Evolutionary conservation across 2,797 vertebrate species (phyloP).

Genomic region (Calcarius lapponicus): DNA sequence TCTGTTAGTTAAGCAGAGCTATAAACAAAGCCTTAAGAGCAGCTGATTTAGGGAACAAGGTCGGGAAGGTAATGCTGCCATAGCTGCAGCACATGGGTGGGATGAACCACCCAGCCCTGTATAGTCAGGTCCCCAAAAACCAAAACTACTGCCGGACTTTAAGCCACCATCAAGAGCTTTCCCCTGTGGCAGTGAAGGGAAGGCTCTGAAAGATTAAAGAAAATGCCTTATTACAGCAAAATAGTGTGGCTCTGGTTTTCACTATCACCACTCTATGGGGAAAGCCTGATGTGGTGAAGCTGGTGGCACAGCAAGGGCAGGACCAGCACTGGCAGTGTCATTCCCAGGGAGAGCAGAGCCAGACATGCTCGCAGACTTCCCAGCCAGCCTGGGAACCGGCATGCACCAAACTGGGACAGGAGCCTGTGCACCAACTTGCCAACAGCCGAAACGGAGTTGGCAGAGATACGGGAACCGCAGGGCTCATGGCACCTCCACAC

Average conservation of each 20-base stretch:
- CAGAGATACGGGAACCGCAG: neutral
- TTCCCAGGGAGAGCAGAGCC: neutral
- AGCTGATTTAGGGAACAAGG: neutral
- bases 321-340: accelerated
- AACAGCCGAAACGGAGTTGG: neutral
- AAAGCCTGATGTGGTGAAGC: accelerated
- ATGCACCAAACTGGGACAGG: neutral
- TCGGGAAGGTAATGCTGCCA: neutral
- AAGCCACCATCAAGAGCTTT: neutral
- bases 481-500: neutral
- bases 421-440: accelerated
- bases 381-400: neutral
- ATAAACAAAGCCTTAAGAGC: neutral
- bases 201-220: neutral
- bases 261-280: accelerated
- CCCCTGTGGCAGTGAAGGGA: too few relatives aligned
- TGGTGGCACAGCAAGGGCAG: neutral
- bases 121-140: neutral
- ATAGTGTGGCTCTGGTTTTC: accelerated
- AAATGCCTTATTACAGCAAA: neutral
- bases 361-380: neutral
- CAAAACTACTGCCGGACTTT: neutral
- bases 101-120: accelerated
- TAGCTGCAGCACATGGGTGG: neutral
- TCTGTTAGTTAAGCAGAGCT: neutral